Base-by-base conservation (phyloP, 2,888 invertebrate species). In the Shargacucullia verbasci region DNA sequence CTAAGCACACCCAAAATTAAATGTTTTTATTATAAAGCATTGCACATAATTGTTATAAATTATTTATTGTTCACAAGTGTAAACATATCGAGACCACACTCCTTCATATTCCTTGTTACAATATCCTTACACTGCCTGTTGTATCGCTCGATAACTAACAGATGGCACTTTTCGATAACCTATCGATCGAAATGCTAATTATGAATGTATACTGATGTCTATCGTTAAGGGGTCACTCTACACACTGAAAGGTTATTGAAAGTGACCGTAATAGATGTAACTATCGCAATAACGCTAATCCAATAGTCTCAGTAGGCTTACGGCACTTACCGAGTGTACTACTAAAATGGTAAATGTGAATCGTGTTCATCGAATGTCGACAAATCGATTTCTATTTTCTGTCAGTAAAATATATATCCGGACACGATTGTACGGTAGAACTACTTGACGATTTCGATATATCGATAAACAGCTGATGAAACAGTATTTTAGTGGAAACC, bases 61-160 rank as follows among this genome's bases (percentile, higher is more conserved):
- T 39, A 33, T n/a, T 20, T 20, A 20, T 48, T 40, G 14, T 40
- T 57, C 2, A 11, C 12, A 45, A 60, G 29, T 67, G 68, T 71
- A 59, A 62, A 71, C 76, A 66, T 71, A 75, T 75, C 58, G 58
- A 40, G 34, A 27, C 29, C 37, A 15, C 40, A 43, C 11, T 39
- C 6, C 9, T 20, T 53, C 25, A 31, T 46, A 35, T 35, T 38
- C 34, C 49, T 46, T 20, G 33, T 34, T 44, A 31, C 29, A 20
- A 33, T 33, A 47, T 12, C 2, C 9, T 29, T 12, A 35, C 40
- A 63, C 35, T 59, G 55, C 52, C 41, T n/a, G 34, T 13, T 50
- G 15, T 7, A 35, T 44, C 31, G 6, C n/a, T 27, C 12, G 15
- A 13, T 14, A 37, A 13, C 10, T 10, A 11, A 25, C 13, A 10